Conservation (phyloP, 2,113 vertebrate genomes). For the Ramphastos sulfuratus region DNA sequence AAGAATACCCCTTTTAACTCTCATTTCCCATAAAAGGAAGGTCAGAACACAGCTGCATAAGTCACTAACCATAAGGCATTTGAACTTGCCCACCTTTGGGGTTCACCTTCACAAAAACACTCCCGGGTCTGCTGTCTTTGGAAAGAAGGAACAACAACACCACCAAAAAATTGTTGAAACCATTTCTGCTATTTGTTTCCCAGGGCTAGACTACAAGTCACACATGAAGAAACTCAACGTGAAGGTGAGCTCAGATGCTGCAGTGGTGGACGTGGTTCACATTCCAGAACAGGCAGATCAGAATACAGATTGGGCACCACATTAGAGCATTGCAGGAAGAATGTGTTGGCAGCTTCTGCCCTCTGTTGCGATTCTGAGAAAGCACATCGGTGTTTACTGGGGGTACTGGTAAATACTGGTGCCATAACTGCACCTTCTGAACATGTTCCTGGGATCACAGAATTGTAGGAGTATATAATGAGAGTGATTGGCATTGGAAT, state of each 20-base stretch:
- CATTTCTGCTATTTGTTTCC: constrained; percentile 30
- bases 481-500: no score
- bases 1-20: background rate
- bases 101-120: background rate
- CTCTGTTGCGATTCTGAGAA: background rate
- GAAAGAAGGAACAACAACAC: background rate
- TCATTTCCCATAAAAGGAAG: background rate
- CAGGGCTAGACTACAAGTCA: background rate
- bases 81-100: constrained; percentile 21
- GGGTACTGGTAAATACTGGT: background rate
- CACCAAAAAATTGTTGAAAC: background rate
- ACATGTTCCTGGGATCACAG: no score
- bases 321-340: background rate
- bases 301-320: background rate
- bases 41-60: background rate
- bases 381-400: background rate
- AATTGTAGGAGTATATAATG: no score
- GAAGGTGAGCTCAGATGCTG: background rate
- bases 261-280: background rate
- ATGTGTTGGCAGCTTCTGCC: background rate
- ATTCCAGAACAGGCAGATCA: background rate
- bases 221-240: background rate
- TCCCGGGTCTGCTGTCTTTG: background rate
- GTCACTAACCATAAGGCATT: background rate
- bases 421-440: background rate